phyloP scores from a whole-genome alignment of 2,113 vertebrate species.

The Macroglossus sobrinus region DNA sequence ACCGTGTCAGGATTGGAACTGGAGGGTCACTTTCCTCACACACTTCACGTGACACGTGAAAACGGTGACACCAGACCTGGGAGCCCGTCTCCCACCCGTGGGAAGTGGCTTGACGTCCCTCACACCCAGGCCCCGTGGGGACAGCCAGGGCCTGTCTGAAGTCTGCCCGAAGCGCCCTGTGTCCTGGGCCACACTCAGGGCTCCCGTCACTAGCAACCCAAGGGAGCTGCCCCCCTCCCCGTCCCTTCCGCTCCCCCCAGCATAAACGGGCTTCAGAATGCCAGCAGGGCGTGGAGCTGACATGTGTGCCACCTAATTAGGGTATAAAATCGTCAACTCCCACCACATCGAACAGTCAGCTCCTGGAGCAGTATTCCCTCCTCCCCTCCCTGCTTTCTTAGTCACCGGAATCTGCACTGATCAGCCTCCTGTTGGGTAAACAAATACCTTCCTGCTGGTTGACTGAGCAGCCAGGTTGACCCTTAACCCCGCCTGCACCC shows the following conservation, averaged over 20 bases:
- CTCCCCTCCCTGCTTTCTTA: not conserved
- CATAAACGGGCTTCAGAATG: not conserved
- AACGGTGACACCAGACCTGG: not conserved
- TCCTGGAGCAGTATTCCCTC: fast-evolving
- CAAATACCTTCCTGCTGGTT: not conserved
- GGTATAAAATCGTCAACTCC: not conserved
- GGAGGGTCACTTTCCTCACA: not conserved
- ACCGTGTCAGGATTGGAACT: fast-evolving
- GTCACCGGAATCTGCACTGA: not conserved
- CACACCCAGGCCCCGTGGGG: fast-evolving
- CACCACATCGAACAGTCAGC: not conserved
- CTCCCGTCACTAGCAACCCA: fast-evolving
- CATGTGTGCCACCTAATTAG: fast-evolving
- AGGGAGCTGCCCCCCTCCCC: fast-evolving
- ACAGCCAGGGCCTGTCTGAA: not conserved
- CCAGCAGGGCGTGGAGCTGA: not conserved
- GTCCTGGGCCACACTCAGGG: fast-evolving
- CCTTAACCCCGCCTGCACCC: too few relatives aligned
- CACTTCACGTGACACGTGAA: too few relatives aligned
- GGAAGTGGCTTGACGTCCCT: fast-evolving
- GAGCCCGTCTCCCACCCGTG: not conserved
- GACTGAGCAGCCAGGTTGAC: not conserved
- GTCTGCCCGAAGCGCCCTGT: fast-evolving
- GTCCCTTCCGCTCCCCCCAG: not conserved
- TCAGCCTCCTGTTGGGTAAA: not conserved